phyloP scores from a whole-genome alignment of 1,140 invertebrate genomes.

The Fragariocoptes setiger region DNA sequence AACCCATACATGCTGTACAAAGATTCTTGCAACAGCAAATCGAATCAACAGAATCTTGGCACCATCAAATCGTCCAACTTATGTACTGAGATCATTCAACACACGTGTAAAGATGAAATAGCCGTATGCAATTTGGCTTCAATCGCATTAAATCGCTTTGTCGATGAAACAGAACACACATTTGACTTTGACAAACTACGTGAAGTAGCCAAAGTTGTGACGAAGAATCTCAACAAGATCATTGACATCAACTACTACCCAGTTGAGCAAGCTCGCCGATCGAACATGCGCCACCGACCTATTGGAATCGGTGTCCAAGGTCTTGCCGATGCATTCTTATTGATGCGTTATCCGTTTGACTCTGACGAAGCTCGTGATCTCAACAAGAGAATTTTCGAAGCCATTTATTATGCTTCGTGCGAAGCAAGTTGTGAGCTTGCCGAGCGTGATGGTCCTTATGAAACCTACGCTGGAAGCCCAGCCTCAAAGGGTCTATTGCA shows the following conservation, averaged over 20 bases:
- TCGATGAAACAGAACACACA: conserved; percentile 28
- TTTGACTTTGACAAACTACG: conserved; percentile 71
- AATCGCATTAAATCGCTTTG: conserved; percentile 87
- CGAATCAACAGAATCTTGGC: conserved; percentile 90
- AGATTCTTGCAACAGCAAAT: conserved; percentile 85
- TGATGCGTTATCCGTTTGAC: conserved; percentile 68
- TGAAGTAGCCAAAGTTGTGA: conserved; percentile 54
- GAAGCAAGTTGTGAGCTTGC: conserved; percentile 88
- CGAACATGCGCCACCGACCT: conserved; percentile 70
- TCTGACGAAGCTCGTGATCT: conserved; percentile 42
- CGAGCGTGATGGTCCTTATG: conserved; percentile 48
- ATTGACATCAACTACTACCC: conserved; percentile 95
- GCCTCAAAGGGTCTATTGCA: conserved; percentile 84
- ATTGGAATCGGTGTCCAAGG: conserved; percentile 89
- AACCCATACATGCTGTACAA: conserved; percentile 95
- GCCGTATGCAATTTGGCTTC: conserved; percentile 96
- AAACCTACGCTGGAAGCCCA: conserved; percentile 62
- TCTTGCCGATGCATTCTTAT: conserved; percentile 74
- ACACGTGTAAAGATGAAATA: conserved; percentile 28
- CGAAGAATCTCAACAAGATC: conserved; percentile 78
- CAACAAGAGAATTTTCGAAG: conserved; percentile 92
- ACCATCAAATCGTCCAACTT: conserved; percentile 95
- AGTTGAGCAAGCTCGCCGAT: conserved; percentile 41
- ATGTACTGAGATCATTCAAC: conserved; percentile 90
- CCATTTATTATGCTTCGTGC: conserved; percentile 81